phyloP scores from a whole-genome alignment of 1,140 invertebrate genomes.

The Drosophila nasuta region DNA sequence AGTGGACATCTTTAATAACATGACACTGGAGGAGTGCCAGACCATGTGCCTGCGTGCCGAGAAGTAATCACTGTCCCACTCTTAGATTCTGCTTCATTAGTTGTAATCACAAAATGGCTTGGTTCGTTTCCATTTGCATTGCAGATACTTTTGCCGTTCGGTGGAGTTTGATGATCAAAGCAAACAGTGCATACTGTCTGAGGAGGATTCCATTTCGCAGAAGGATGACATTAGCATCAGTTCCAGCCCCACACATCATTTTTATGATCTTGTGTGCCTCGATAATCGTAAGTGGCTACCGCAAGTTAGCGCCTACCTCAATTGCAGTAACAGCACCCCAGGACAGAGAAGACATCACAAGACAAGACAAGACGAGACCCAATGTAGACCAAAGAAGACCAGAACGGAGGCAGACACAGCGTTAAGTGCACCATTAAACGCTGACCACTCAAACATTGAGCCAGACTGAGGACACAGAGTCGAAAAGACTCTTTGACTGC shows the following conservation, averaged over 20 bases:
- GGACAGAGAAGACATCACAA: background rate
- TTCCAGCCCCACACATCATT: conserved; percentile 92
- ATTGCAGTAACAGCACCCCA: conserved; percentile 4
- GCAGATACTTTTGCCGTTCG: conserved; percentile 93
- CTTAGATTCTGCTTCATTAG: conserved; percentile 61
- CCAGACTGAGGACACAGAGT: conserved; percentile 26
- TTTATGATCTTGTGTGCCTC: conserved; percentile 93
- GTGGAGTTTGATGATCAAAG: conserved; percentile 95
- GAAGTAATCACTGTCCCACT: conserved; percentile 86
- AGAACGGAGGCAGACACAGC: conserved; percentile 23
- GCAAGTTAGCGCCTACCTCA: conserved; percentile 53
- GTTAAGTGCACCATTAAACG: conserved; percentile 59
- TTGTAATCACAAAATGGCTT: conserved; percentile 39
- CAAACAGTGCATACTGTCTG: conserved; percentile 92
- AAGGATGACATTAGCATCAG: conserved; percentile 93
- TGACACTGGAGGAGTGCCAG: conserved; percentile 94
- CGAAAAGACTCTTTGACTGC: background rate
- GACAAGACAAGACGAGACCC: background rate
- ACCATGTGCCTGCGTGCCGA: conserved; percentile 91
- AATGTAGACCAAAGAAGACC: conserved; percentile 1
- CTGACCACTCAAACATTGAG: conserved; percentile 30
- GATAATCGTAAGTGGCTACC: conserved; percentile 92
- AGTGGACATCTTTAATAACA: conserved; percentile 93
- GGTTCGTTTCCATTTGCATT: conserved; percentile 32
- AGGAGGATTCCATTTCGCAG: conserved; percentile 95